Evolutionary conservation across 2,113 vertebrate genomes (phyloP).

Genomic region (Cettia cetti): DNA sequence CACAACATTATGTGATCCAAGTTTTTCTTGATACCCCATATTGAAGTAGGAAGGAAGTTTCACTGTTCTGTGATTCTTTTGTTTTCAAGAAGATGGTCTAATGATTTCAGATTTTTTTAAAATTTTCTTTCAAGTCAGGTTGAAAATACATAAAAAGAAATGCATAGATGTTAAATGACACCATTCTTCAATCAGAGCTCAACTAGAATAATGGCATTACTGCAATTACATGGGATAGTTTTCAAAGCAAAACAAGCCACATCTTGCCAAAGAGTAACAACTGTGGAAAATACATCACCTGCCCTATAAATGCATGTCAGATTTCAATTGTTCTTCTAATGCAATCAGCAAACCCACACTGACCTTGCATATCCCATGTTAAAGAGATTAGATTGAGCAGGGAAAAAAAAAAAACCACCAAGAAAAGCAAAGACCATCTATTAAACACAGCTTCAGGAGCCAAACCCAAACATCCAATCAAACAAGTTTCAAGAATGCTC

Average conservation of each 20-base stretch:
- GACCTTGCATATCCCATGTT: neutral
- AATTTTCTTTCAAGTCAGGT: neutral
- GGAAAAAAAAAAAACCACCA: too few relatives aligned
- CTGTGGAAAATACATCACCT: neutral
- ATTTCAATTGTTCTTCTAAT: neutral
- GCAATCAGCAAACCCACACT: neutral
- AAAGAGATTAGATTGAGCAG: neutral
- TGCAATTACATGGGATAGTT: neutral
- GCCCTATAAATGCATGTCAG: neutral
- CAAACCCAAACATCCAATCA: neutral
- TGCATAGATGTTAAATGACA: neutral
- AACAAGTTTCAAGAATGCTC: neutral
- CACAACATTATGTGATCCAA: neutral
- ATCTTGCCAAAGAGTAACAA: neutral
- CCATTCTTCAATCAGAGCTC: neutral
- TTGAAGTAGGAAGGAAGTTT: neutral
- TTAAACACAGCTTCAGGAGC: neutral
- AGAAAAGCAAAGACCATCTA: neutral
- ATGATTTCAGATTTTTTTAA: neutral
- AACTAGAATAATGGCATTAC: neutral
- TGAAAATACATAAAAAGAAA: neutral
- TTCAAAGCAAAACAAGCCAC: neutral
- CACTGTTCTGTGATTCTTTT: neutral
- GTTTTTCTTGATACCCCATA: neutral
- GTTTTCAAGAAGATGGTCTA: neutral